Evolutionary conservation across 1,140 invertebrate species (phyloP), one percentile per base, ranked within the genome.

Genomic region (Berghia stephanieae): DNA sequence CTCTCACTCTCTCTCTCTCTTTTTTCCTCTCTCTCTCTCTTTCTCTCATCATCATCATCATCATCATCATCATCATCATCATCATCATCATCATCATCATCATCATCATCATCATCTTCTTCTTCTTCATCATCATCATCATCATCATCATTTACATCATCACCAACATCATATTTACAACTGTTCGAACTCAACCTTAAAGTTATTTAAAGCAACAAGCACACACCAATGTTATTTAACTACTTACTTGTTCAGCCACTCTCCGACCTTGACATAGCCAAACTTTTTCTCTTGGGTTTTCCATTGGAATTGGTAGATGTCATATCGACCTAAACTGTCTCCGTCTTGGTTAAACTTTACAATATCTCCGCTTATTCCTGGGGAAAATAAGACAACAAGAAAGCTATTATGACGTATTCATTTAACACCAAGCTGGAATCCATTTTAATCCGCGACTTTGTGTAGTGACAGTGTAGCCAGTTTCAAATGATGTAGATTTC

Each of bases 241-340:
- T 38, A 31, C 57, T 67, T 67, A 88, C 86, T 83, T 88, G 82
- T 86, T 83, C 31, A 77, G 83, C 88, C 88, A 89, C 69, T 88
- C 83, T 18, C 88, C 88, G n/a, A 89, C 81, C 13, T 68, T 73
- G 6, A 85, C 78, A 78, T 89, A 89, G 36, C 81, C 80, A 72
- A 83, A 87, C 8, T 44, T 36, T 3, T 78, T 78, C 0, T 75
- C 74, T 5, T 69, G 36, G 5, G 67, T 46, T 16, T 80, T 76
- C 71, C 80, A 79, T 49, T 88, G 84, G 78, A 82, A 88, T 60
- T 88, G 87, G 77, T 83, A 88, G 21, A 91, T 90, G 60, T 88
- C 89, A 77, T 91, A 91, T 24, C 86, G 83, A 2, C 90, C 90
- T 16, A 90, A 81, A 34, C 90, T 90, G 75, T 91, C 91, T 2